Conservation (phyloP, 2,113 vertebrate genomes). For the Ondatra zibethicus region DNA sequence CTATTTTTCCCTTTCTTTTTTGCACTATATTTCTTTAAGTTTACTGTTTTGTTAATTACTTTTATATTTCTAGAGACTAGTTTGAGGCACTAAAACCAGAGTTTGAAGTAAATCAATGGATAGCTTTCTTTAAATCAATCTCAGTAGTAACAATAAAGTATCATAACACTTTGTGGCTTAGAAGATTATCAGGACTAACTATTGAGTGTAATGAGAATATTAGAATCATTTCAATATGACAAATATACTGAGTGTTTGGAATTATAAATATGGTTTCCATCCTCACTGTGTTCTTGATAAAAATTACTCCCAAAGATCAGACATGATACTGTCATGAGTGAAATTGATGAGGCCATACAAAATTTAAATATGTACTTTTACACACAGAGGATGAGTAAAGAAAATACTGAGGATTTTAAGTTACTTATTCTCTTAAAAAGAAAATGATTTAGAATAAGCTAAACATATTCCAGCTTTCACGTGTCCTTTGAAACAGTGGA, state of each 20-base stretch:
- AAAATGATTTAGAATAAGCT: conserved; percentile 57
- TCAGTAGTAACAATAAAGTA: neutral
- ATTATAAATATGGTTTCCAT: neutral
- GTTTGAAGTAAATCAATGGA: neutral
- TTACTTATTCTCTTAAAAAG: neutral
- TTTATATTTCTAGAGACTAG: neutral
- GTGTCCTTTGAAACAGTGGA: conserved; percentile 40
- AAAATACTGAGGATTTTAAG: neutral
- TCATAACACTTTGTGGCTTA: neutral
- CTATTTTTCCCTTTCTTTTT: neutral
- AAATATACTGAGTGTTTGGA: neutral
- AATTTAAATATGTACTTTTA: neutral
- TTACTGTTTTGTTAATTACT: neutral
- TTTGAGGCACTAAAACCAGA: neutral
- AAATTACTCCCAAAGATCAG: neutral
- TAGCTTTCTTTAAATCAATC: neutral
- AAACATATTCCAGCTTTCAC: conserved; percentile 12
- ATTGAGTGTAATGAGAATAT: neutral
- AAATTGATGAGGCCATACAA: neutral
- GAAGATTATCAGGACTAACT: neutral
- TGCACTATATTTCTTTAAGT: neutral
- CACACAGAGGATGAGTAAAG: neutral
- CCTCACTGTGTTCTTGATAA: neutral
- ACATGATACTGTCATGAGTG: neutral
- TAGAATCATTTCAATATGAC: neutral